These are phyloP conservation scores for Silurus glanis DNA, from an alignment of 2,113 vertebrate species.

Conservation along the genomic window DNA sequence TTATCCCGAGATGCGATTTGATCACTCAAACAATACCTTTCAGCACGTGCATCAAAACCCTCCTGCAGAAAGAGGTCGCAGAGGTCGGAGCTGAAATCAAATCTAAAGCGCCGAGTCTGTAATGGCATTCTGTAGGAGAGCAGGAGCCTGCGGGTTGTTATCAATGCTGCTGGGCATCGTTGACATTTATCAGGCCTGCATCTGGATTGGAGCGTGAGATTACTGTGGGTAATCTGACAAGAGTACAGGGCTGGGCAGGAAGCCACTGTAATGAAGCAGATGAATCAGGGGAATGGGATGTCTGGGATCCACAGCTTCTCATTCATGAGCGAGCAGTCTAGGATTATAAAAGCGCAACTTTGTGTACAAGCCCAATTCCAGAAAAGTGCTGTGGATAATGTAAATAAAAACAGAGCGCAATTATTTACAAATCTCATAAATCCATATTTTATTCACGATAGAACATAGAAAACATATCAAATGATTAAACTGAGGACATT, in stretches of 20 bases:
- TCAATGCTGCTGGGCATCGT: constrained; percentile 59
- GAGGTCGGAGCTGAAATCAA: constrained; percentile 62
- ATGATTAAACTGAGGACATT: too few relatives aligned
- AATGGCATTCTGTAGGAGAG: constrained; percentile 61
- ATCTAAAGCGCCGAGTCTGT: constrained; percentile 55
- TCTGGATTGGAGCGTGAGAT: constrained; percentile 66
- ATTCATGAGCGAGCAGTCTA: constrained; percentile 34
- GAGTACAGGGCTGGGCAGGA: constrained; percentile 44
- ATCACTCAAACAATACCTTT: constrained; percentile 55
- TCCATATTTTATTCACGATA: too few relatives aligned
- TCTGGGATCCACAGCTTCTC: constrained; percentile 33
- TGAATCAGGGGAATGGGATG: constrained; percentile 61
- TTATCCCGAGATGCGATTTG: background rate
- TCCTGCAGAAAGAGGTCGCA: constrained; percentile 50
- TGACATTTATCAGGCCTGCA: constrained; percentile 66
- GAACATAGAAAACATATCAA: too few relatives aligned
- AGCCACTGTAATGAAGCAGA: constrained; percentile 57
- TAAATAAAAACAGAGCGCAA: too few relatives aligned
- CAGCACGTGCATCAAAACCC: constrained; percentile 43
- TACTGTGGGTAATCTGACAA: constrained; percentile 61
- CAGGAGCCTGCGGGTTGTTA: constrained; percentile 46
- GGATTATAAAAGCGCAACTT: constrained; percentile 28
- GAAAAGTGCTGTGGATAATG: too few relatives aligned
- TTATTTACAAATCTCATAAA: too few relatives aligned
- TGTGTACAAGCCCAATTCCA: background rate